Percentiles rank a stretch among this genome's conserved stretches.
These are phyloP conservation scores for Psilanteris sp. DNA, from an alignment of 1,140 invertebrate species.

Conservation along the genomic window DNA sequence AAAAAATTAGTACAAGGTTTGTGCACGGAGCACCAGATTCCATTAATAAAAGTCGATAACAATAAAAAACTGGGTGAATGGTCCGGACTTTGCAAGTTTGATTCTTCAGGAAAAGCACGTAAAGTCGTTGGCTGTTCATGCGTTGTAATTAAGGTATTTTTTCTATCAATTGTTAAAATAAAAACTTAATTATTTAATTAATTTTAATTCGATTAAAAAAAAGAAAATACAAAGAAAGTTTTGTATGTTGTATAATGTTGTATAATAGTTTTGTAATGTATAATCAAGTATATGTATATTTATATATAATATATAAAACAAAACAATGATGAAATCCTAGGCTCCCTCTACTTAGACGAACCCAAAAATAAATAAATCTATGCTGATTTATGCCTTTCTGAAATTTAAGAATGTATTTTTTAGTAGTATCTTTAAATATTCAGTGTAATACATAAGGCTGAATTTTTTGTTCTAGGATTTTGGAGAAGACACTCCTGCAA, in stretches of 20 bases:
- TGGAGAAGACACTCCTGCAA: constrained; percentile 95
- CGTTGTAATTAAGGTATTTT: constrained; percentile 95
- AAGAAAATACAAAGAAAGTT: no score
- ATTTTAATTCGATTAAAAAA: no score
- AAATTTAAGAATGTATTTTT: no score
- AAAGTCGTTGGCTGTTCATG: constrained; percentile 99
- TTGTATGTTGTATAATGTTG: no score
- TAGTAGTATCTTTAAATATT: no score
- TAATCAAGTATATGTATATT: no score
- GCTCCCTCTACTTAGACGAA: constrained; percentile 80
- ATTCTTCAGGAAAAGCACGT: constrained; percentile 98
- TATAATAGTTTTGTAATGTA: no score
- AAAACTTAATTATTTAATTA: no score
- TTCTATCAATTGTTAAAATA: no score
- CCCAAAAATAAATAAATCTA: constrained; percentile 70
- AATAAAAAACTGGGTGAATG: constrained; percentile 99
- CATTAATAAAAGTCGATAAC: constrained; percentile 97
- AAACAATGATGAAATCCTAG: constrained; percentile 78
- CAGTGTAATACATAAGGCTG: no score
- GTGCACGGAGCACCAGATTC: constrained; percentile 98
- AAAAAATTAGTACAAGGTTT: constrained; percentile 98
- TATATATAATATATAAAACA: no score
- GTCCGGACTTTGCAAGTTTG: constrained; percentile 99
- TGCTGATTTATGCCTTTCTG: constrained; percentile 75
- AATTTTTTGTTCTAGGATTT: constrained; percentile 87